Evolutionary conservation across 2,113 vertebrate species (phyloP), one percentile per base, ranked within the genome.

Genomic region (Perca fluviatilis): DNA sequence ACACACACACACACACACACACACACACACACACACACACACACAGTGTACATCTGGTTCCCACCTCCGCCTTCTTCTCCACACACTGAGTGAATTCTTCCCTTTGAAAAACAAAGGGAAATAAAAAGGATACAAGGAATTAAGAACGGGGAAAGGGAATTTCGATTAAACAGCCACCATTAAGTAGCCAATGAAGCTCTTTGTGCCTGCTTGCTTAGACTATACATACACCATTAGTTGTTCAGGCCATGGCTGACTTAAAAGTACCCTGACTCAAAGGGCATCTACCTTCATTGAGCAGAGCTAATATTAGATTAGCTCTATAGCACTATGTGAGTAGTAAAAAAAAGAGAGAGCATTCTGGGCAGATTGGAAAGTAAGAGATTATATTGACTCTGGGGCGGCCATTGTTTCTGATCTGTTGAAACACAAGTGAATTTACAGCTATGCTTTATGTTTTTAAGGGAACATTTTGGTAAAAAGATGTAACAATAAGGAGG

Each of bases 271-370:
- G 80, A 83, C 80, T 85, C 75, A 88, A 92, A 89, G 89, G 88
- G 88, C 83, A 90, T 84, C 85, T 88, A 64, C 74, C 82, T 87
- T 79, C 72, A 91, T 74, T 82, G 85, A 89, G 86, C 88, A 90
- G 85, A 88, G 76, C 80, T 89, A 89, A 91, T 90, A 91, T 93
- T 91, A 92, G 73, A 86, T 91, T 87, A 89, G 69, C 69, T 79
- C 75, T 65, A n/a, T 68, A 80, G 74, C 60, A 86, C 62, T 79
- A 72, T 85, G 72, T 65, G 53, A 61, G 77, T 65, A 61, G 77
- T 65, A 49, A 57, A 68, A 80, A 70, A 61, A 77, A 64, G 30
- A 82, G 66, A 75, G 56, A 49, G 49, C 51, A 79, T 72, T 70
- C 46, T 53, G 25, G 70, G 64, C 53, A 64, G 73, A 84, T 46